Conservation (phyloP, 37 sponge, comb jelly and placozoan genomes). For the Hormiphora californensis region DNA sequence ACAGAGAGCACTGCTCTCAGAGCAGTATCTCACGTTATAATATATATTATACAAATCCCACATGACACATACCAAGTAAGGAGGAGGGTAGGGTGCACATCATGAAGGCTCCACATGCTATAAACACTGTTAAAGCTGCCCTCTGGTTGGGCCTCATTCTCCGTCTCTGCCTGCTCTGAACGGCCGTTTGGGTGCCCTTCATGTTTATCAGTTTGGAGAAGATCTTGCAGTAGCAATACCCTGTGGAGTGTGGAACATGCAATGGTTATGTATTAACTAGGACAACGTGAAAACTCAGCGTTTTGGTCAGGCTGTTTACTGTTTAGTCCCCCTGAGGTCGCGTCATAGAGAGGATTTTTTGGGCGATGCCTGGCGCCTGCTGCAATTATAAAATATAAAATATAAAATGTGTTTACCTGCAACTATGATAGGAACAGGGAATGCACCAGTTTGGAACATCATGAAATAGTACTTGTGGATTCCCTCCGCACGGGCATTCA, state of each 20-base stretch:
- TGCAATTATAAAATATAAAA: neutral
- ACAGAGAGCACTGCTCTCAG: too few relatives aligned
- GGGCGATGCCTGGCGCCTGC: too few relatives aligned
- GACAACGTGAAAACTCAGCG: too few relatives aligned
- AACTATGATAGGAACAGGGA: neutral
- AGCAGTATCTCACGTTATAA: too few relatives aligned
- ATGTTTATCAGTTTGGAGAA: neutral
- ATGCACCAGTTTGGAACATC: neutral
- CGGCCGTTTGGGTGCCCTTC: neutral
- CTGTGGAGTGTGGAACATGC: neutral
- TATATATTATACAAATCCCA: neutral
- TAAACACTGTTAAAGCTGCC: neutral
- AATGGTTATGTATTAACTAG: neutral
- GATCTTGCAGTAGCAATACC: neutral
- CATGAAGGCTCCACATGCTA: constrained; percentile 18
- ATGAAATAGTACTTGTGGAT: constrained; percentile 5
- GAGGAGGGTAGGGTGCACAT: neutral
- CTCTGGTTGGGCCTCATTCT: neutral
- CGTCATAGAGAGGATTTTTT: too few relatives aligned
- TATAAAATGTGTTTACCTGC: neutral
- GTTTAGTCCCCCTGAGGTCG: too few relatives aligned
- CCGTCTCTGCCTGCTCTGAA: neutral
- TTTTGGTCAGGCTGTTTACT: too few relatives aligned
- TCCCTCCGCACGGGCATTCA: neutral
- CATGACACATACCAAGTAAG: too few relatives aligned